phyloP scores from a whole-genome alignment of 1,140 invertebrate genomes.

The Drosophila kanapiae region DNA sequence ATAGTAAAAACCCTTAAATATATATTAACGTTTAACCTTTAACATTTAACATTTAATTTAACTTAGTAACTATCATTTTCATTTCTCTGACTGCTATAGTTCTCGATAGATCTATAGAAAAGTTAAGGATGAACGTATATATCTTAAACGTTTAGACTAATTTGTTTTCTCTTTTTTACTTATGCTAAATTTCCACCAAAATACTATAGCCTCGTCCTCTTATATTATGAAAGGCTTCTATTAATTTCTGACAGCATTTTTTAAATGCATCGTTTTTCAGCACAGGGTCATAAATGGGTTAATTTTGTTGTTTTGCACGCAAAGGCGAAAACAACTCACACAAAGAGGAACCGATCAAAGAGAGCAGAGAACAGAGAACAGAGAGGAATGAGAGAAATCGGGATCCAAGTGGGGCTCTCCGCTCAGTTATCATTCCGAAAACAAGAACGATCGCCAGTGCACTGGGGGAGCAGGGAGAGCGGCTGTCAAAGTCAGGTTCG shows the following conservation, averaged over 20 bases:
- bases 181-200: not conserved
- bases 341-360: slow-evolving; percentile 3
- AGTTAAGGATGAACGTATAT: not conserved
- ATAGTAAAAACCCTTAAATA: no score
- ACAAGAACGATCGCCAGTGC: slow-evolving; percentile 17
- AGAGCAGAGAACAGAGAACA: not conserved
- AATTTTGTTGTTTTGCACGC: slow-evolving; percentile 29
- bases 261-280: not conserved
- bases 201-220: not conserved
- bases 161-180: not conserved
- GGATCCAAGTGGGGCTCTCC: slow-evolving; percentile 10
- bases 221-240: no score
- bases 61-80: no score
- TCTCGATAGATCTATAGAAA: not conserved
- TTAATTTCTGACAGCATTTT: no score
- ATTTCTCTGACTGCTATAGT: not conserved
- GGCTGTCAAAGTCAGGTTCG: slow-evolving; percentile 51
- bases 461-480: slow-evolving; percentile 7
- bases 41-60: no score
- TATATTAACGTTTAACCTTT: no score
- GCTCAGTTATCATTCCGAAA: slow-evolving; percentile 20
- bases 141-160: not conserved
- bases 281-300: slow-evolving; percentile 23
- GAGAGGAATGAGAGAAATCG: not conserved
- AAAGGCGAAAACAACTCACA: slow-evolving; percentile 34